A percentile compares a stretch with the other conserved stretches of the same genome.
Evolutionary conservation across 2,113 vertebrate species (phyloP).

Genomic region (Deroptyus accipitrinus): DNA sequence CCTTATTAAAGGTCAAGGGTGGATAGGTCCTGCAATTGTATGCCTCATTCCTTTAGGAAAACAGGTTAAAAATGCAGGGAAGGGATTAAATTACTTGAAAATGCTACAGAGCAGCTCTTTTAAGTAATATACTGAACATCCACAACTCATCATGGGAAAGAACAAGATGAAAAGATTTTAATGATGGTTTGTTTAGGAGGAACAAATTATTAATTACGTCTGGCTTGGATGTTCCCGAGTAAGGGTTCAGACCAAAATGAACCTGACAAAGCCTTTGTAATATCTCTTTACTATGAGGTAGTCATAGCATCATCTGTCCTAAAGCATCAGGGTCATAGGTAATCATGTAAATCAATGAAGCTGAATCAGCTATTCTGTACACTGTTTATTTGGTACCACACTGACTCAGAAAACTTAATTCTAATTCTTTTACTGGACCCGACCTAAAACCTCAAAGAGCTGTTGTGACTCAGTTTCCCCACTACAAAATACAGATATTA

Average conservation of each 20-base stretch:
- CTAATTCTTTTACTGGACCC: not conserved
- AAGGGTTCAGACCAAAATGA: slow-evolving; percentile 1
- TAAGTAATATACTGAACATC: not conserved
- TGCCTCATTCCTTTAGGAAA: not conserved
- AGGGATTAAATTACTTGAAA: not conserved
- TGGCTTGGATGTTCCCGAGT: not conserved
- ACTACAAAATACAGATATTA: not conserved
- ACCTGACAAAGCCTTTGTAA: slow-evolving; percentile 25
- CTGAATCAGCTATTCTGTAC: not conserved
- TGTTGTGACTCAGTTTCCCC: not conserved
- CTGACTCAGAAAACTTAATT: not conserved
- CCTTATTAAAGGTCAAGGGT: slow-evolving; percentile 21
- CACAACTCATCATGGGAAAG: not conserved
- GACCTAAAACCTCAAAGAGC: not conserved
- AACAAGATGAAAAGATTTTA: not conserved
- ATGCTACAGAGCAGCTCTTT: not conserved
- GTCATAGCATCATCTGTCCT: slow-evolving; percentile 27
- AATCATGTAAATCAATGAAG: slow-evolving; percentile 21
- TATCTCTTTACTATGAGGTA: not conserved
- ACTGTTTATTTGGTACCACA: not conserved
- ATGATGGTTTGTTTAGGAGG: not conserved
- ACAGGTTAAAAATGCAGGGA: not conserved
- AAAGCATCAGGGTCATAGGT: slow-evolving; percentile 17
- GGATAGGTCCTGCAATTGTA: not conserved
- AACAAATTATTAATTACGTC: slow-evolving; percentile 8